Base-by-base conservation (phyloP, 1,140 invertebrate species). In the Apocrypta bakeri region DNA sequence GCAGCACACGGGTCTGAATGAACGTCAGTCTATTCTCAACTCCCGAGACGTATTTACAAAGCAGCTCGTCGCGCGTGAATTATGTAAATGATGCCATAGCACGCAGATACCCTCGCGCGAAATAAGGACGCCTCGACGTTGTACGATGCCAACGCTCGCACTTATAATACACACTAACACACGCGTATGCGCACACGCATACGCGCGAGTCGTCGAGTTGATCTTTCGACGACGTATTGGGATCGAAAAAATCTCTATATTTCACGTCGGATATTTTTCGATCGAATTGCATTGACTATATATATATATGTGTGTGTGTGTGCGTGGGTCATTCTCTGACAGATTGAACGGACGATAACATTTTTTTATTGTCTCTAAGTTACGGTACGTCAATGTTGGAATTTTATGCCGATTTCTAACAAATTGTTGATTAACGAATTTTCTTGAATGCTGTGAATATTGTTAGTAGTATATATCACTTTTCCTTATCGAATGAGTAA, bases 181-280 rank as follows among this genome's bases (percentile, higher is more conserved):
- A 37, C 33, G 64, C 64, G 56, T 64, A 4, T 64, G 7, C 56
- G 7, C 24, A 33, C 24, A 25, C n/a, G 25, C 33, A 4, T 61
- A 37, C 33, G 61, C 4, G 29, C 14, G 9, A 21, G 31, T 61
- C 24, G 40, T 24, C 27, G 25, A 66, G 24, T 4, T 24, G 66
- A 85, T 85, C 78, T 81, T 25, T 42, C 66, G 48, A 42, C 61
- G 85, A 87, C 85, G 64, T 87, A 87, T 86, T 84, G 84, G 68
- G 87, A 87, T 61, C 42, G 68, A 84, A 87, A 88, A 87, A 87
- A 73, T n/a, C 66, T 33, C 31, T 68, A n/a, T n/a, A n/a, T n/a
- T n/a, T n/a, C n/a, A n/a, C n/a, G n/a, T 31, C 75, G n/a, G 3
- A 21, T 21, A 86, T 87, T 87, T 85, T 87, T 86, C 63, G 82